phyloP scores from a whole-genome alignment of 2,797 vertebrate genomes.

The Salmo trutta region DNA sequence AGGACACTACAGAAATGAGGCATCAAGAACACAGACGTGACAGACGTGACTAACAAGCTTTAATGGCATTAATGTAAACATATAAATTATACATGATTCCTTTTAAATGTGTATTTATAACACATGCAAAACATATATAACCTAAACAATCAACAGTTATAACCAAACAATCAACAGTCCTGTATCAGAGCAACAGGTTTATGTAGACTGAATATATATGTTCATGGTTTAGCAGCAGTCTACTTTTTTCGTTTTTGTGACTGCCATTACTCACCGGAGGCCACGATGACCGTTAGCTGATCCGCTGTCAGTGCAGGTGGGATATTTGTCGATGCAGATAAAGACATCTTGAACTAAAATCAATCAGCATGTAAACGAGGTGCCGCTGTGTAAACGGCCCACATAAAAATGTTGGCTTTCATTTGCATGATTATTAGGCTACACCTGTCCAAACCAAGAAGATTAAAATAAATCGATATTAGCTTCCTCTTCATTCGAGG shows the following conservation, averaged over 20 bases:
- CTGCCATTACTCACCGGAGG: constrained; percentile 41
- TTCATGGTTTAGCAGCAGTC: not conserved
- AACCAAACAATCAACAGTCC: too few species aligned
- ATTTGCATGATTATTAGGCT: too few species aligned
- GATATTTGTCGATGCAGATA: not conserved
- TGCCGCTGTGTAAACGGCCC: not conserved
- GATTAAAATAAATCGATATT: too few species aligned
- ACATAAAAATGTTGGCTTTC: too few species aligned
- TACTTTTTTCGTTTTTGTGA: not conserved
- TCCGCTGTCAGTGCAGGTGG: constrained; percentile 28
- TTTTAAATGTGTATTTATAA: too few species aligned
- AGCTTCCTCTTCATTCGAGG: too few species aligned
- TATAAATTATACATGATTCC: too few species aligned
- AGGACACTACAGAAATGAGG: constrained; percentile 53
- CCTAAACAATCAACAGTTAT: too few species aligned
- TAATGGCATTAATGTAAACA: not conserved
- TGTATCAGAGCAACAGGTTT: too few species aligned
- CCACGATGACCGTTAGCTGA: constrained; percentile 44
- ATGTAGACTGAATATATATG: not conserved
- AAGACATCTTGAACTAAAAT: not conserved
- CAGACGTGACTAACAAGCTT: not conserved
- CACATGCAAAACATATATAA: too few species aligned
- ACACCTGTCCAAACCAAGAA: too few species aligned
- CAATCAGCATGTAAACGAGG: not conserved
- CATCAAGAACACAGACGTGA: not conserved